Evolutionary conservation across 2,113 vertebrate species (phyloP).

Genomic region (Mola mola): DNA sequence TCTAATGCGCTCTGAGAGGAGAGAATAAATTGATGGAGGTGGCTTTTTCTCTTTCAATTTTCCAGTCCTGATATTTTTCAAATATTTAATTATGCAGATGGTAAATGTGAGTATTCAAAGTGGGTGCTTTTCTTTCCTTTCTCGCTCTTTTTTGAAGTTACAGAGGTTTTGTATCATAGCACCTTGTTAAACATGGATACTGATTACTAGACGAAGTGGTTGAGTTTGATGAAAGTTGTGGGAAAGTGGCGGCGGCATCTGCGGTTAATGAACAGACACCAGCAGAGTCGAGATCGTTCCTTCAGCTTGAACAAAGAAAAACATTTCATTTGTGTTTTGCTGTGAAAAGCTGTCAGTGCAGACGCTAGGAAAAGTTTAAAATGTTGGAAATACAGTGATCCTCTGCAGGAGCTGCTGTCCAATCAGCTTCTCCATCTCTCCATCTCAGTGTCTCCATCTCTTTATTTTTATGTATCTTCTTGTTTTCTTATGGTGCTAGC

Average conservation of each 20-base stretch:
- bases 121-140: conserved; percentile 38
- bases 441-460: too few relatives aligned
- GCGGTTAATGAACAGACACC: conserved; percentile 13
- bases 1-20: conserved; percentile 74
- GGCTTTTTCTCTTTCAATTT: conserved; percentile 71
- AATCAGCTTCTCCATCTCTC: too few relatives aligned
- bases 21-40: conserved; percentile 75
- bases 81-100: conserved; percentile 83
- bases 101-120: conserved; percentile 78
- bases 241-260: conserved; percentile 3
- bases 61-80: conserved; percentile 75
- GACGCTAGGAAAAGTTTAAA: too few relatives aligned
- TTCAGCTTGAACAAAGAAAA: too few relatives aligned
- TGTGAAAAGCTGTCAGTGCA: too few relatives aligned
- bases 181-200: conserved; percentile 56
- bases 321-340: too few relatives aligned
- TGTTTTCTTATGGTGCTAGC: too few relatives aligned
- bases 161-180: conserved; percentile 50
- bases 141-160: conserved; percentile 16
- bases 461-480: too few relatives aligned
- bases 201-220: conserved; percentile 37
- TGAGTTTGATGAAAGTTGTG: conserved; percentile 54
- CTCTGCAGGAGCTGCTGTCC: too few relatives aligned
- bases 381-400: too few relatives aligned
- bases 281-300: conserved; percentile 10